These are phyloP conservation scores for Margaritifera margaritifera DNA, from an alignment of 2,888 invertebrate genomes.

Conservation along the genomic window DNA sequence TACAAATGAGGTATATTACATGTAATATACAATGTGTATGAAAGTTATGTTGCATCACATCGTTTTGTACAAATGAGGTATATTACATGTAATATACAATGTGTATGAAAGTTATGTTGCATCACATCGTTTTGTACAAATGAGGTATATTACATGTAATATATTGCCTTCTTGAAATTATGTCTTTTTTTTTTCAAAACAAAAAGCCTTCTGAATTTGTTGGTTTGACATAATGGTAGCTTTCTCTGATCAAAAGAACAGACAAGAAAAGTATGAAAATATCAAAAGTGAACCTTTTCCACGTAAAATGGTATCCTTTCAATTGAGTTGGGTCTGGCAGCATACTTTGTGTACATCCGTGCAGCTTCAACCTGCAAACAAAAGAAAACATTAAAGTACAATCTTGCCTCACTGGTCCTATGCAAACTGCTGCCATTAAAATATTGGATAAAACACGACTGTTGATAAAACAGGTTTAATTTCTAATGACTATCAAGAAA, in stretches of 20 bases:
- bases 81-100: too few species aligned
- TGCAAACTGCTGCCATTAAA: background rate
- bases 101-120: too few species aligned
- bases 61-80: too few species aligned
- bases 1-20: too few species aligned
- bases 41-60: too few species aligned
- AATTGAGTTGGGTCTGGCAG: conserved; percentile 88
- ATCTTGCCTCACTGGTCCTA: background rate
- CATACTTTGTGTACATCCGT: conserved; percentile 92
- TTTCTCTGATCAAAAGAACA: background rate
- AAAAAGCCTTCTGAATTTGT: background rate
- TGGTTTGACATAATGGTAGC: background rate
- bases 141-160: too few species aligned
- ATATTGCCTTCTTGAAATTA: too few species aligned
- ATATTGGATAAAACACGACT: conserved; percentile 1
- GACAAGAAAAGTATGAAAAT: background rate
- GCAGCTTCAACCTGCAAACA: conserved; percentile 82
- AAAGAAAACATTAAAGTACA: conserved; percentile 9
- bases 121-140: too few species aligned
- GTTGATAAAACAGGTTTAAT: background rate
- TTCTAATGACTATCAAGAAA: too few species aligned
- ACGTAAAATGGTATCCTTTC: conserved; percentile 90
- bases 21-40: too few species aligned
- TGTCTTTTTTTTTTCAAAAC: background rate
- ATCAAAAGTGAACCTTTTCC: conserved; percentile 78